Base-by-base conservation (phyloP, 2,888 invertebrate species). In the Meteorus cinctellus region DNA sequence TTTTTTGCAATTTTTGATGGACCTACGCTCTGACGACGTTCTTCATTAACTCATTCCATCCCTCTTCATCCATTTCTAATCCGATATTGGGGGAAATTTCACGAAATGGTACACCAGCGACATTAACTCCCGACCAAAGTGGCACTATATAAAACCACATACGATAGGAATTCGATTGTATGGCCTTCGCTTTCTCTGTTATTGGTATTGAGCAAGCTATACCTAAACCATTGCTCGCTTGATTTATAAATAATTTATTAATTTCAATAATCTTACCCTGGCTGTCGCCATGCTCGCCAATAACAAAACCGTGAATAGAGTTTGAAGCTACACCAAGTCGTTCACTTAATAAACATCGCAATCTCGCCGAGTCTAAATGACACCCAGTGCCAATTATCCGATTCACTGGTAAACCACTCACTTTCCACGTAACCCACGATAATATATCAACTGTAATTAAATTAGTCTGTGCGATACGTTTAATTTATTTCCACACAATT, bases 201-300 rank as follows among this genome's bases (percentile, higher is more conserved):
- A 19, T 48, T 66, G 27, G 27, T 55, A 34, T 34, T 62, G 62
- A 19, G 10, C 16, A 10, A 19, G 55, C 19, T 19, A 55, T 1
- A 41, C 41, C 55, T 55, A 19, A 55, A 55, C 62, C 31, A 62
- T 62, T 62, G 36, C 65, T 36, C 41, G 36, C 65, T 19, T n/a
- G 41, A 24, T 65, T 36, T 62, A 62, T 65, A 41, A 65, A 19
- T 36, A 16, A n/a, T 24, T 65, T 24, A n/a, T 45, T 19, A 27
- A 16, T 12, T 14, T 59, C 16, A 29, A 27, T n/a, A 55, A 63
- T 79, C 86, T 84, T 84, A 92, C 93, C 93, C 86, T 92, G 92
- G 60, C 91, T 91, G 78, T 93, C 92, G 12, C 94, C 94, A 82
- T 94, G 93, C 84, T 94, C 94, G n/a, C 94, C 94, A 78, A 94